Evolutionary conservation across 2,113 vertebrate genomes (phyloP).

Genomic region (Emberiza fucata): DNA sequence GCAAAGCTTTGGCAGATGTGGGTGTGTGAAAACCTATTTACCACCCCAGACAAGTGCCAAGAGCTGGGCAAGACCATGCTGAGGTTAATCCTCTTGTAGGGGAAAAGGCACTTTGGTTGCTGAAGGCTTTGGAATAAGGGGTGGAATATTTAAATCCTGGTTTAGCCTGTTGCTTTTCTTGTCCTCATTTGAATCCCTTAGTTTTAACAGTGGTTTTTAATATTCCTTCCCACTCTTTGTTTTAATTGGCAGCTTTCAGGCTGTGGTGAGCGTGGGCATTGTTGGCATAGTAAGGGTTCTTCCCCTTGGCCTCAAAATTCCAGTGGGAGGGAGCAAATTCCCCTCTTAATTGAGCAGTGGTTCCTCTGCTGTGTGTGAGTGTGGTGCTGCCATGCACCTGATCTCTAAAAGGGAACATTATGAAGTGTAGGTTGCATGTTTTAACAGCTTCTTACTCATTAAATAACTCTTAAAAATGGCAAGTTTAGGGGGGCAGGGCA

Average conservation of each 20-base stretch:
- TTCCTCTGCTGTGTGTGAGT: neutral
- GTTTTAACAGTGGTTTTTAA: neutral
- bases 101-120: neutral
- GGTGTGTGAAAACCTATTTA: neutral
- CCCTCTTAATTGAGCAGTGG: neutral
- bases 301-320: neutral
- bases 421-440: neutral
- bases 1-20: neutral
- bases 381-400: neutral
- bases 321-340: conserved; percentile 8
- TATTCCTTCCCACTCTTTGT: neutral
- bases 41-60: neutral
- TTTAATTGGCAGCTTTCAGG: neutral
- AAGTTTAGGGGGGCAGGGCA: neutral
- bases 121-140: neutral
- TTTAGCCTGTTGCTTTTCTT: neutral
- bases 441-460: neutral
- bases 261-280: neutral
- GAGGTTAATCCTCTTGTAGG: neutral
- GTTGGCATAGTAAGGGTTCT: neutral
- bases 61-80: neutral
- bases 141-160: neutral
- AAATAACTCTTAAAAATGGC: neutral
- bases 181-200: neutral
- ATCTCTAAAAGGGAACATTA: neutral